A percentile compares a stretch with the other conserved stretches of the same genome.
Conservation (phyloP, 2,888 invertebrate species). For the Stenolophus ochropezus region DNA sequence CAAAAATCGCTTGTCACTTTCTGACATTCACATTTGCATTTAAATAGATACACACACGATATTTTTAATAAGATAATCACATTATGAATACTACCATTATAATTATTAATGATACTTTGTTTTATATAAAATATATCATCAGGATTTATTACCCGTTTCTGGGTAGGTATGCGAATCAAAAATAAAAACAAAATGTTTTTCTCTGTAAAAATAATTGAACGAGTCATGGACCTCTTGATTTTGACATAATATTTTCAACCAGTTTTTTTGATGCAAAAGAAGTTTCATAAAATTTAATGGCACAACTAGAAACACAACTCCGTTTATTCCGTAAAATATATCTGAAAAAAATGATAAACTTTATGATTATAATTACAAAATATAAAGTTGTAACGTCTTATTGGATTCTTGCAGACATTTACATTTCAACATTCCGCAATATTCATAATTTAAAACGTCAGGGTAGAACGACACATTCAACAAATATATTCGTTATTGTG, state of each 20-base stretch:
- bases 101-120: not conserved
- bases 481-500: slow-evolving; percentile 43
- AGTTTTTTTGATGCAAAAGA: not conserved
- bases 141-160: too few relatives aligned
- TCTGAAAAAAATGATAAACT: slow-evolving; percentile 21
- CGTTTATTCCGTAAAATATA: slow-evolving; percentile 20
- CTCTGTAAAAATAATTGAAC: not conserved
- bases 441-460: slow-evolving; percentile 30
- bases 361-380: slow-evolving; percentile 40
- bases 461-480: slow-evolving; percentile 1
- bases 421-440: slow-evolving; percentile 23
- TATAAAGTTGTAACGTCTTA: slow-evolving; percentile 12
- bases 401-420: not conserved
- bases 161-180: too few relatives aligned
- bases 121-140: too few relatives aligned
- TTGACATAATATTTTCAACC: not conserved
- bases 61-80: not conserved
- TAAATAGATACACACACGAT: not conserved
- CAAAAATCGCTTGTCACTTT: slow-evolving; percentile 25
- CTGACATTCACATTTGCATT: slow-evolving; percentile 19
- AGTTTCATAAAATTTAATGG: slow-evolving; percentile 24
- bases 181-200: too few relatives aligned
- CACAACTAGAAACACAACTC: slow-evolving; percentile 14
- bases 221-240: not conserved
- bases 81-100: not conserved